Evolutionary conservation across 2,797 vertebrate genomes (phyloP).

Genomic region (Enteromius fasciolatus): DNA sequence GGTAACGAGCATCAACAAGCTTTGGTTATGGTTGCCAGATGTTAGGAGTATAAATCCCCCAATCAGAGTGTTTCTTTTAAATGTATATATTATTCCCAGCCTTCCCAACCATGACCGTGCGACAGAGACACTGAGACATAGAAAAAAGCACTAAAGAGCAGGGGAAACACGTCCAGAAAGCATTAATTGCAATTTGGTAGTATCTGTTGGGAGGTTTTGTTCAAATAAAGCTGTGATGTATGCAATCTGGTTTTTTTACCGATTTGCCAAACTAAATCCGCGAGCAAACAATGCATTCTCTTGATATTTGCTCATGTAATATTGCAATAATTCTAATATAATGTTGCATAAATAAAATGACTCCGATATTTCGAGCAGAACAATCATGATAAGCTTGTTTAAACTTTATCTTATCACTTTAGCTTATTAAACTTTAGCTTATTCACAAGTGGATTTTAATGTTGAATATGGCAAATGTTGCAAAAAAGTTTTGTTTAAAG

Average conservation of each 20-base stretch:
- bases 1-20: neutral
- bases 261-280: neutral
- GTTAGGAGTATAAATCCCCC: neutral
- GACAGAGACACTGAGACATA: too few species aligned
- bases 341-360: neutral
- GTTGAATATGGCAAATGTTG: neutral
- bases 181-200: neutral
- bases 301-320: neutral
- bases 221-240: neutral
- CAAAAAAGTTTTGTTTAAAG: neutral
- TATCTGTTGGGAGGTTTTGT: neutral
- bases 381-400: neutral
- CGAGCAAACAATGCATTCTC: neutral
- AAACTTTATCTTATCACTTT: neutral
- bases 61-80: neutral
- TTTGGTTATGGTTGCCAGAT: conserved; percentile 56
- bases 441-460: neutral
- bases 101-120: neutral
- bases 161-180: neutral
- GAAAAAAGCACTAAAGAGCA: neutral
- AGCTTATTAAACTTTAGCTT: neutral
- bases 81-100: neutral
- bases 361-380: neutral
- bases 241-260: neutral
- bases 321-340: neutral